Base-by-base conservation (phyloP, 2,888 invertebrate genomes). In the Drosophila atripex region DNA sequence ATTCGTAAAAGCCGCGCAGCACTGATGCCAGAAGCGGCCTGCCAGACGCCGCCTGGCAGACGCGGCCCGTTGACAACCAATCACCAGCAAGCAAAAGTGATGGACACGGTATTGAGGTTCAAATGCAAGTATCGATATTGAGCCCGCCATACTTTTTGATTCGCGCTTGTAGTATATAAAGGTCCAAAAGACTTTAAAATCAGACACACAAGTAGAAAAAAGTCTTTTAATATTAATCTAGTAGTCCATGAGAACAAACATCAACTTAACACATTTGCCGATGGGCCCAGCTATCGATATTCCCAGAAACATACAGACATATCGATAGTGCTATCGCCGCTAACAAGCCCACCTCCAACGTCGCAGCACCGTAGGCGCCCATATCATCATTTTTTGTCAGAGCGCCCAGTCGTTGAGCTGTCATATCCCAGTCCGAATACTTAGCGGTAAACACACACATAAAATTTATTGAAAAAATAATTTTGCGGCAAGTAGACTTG, bases 21-120 rank as follows among this genome's bases (percentile, higher is more conserved):
- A 66, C 82, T 70, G 41, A 0, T 77, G 82, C 79, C 82, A 82
- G 82, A 85, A 35, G 73, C 77, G 35, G 56, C 63, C 76, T 74
- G 85, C 82, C 82, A 82, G 75, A 78, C 59, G 79, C 71, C 32
- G 70, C 82, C 82, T 82, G 82, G 54, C 82, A 82, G 75, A 82
- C 45, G 78, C 79, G 23, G 46, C 82, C 82, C 39, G 12, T 21
- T 1, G 1, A n/a, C 23, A 58, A 39, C 82, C 82, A 82, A 82
- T 82, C 68, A 71, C 60, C 14, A 35, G 1, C 9, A 16, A 54
- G 39, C 39, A 18, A 1, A 41, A 16, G 39, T 9, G 8, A 0
- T 11, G 39, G 39, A 18, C 16, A 41, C 18, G 1, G 1, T 18
- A 41, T 4, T 16, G 18, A 41, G 28, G 45, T 12, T 28, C 12